phyloP scores from a whole-genome alignment of 2,113 vertebrate species.

The Prietella phreatophila region DNA sequence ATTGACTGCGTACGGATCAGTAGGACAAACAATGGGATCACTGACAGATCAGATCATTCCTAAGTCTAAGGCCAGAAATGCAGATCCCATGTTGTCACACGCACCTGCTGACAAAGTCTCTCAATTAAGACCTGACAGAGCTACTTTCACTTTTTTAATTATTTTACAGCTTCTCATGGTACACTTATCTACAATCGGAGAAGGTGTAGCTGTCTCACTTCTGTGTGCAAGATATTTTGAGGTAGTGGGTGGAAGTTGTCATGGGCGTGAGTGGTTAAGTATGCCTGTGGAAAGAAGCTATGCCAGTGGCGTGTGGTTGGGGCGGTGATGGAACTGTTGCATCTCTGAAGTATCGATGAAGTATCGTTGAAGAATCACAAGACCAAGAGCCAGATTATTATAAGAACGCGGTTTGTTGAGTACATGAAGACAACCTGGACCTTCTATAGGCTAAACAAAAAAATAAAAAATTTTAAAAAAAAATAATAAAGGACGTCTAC shows the following conservation, averaged over 20 bases:
- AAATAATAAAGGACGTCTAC: too few species aligned
- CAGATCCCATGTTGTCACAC: constrained; percentile 23
- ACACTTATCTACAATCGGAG: not conserved
- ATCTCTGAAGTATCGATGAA: too few species aligned
- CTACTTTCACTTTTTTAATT: not conserved
- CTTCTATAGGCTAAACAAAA: too few species aligned
- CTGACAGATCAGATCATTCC: constrained; percentile 32
- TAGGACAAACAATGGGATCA: constrained; percentile 35
- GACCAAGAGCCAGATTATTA: too few species aligned
- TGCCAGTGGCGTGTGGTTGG: not conserved
- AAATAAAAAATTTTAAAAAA: too few species aligned
- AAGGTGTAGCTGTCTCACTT: not conserved
- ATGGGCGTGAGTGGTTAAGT: not conserved
- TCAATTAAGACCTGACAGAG: constrained; percentile 6
- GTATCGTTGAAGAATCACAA: too few species aligned
- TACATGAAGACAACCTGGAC: too few species aligned
- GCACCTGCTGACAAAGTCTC: constrained; percentile 39
- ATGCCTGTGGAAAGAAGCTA: not conserved
- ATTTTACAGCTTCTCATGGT: not conserved
- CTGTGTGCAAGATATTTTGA: not conserved
- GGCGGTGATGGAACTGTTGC: not conserved
- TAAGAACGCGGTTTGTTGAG: too few species aligned
- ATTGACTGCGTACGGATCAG: constrained; percentile 24
- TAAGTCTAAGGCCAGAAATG: constrained; percentile 1
- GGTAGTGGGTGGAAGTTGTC: not conserved